A percentile compares a stretch with the other conserved stretches of the same genome.
These are phyloP conservation scores for Ptychochromis oligacanthus DNA, from an alignment of 2,113 vertebrate species.

Conservation along the genomic window DNA sequence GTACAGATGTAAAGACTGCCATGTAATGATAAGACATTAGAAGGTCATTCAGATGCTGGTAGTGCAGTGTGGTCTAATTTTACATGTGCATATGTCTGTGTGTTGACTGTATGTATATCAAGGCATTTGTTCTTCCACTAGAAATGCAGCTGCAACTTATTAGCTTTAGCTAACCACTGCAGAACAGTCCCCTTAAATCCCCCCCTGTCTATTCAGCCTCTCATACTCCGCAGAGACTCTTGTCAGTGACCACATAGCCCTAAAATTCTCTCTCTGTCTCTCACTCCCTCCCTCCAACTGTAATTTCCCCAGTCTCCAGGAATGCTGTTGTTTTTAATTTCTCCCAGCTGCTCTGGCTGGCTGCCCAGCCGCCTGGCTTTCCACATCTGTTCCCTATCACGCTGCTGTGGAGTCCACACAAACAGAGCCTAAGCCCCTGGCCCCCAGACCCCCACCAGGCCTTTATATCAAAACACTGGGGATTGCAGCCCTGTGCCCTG, in stretches of 20 bases:
- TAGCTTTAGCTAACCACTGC: conserved; percentile 69
- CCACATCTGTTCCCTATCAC: conserved; percentile 92
- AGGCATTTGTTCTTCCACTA: conserved; percentile 39
- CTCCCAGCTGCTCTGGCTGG: conserved; percentile 87
- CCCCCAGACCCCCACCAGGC: conserved; percentile 61
- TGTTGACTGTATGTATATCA: conserved; percentile 6
- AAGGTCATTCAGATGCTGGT: conserved; percentile 25
- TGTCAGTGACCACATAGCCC: conserved; percentile 73
- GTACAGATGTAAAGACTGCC: conserved; percentile 20
- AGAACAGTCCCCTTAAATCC: conserved; percentile 69
- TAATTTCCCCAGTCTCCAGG: conserved; percentile 84
- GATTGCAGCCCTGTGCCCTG: conserved; percentile 51
- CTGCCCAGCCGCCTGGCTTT: conserved; percentile 86
- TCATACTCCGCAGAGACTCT: conserved; percentile 61
- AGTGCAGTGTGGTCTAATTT: conserved; percentile 33
- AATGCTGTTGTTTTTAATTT: conserved; percentile 87
- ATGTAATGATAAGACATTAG: conserved; percentile 47
- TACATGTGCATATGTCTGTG: not conserved
- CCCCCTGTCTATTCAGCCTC: conserved; percentile 63
- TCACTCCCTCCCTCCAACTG: conserved; percentile 67
- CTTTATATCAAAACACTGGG: conserved; percentile 66
- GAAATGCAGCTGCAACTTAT: conserved; percentile 72
- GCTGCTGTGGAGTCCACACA: conserved; percentile 81
- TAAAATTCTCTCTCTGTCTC: conserved; percentile 72
- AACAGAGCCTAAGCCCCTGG: conserved; percentile 82